Evolutionary conservation across 2,888 invertebrate genomes (phyloP), one percentile per base, ranked within the genome.

Genomic region (Smittia aterrima): DNA sequence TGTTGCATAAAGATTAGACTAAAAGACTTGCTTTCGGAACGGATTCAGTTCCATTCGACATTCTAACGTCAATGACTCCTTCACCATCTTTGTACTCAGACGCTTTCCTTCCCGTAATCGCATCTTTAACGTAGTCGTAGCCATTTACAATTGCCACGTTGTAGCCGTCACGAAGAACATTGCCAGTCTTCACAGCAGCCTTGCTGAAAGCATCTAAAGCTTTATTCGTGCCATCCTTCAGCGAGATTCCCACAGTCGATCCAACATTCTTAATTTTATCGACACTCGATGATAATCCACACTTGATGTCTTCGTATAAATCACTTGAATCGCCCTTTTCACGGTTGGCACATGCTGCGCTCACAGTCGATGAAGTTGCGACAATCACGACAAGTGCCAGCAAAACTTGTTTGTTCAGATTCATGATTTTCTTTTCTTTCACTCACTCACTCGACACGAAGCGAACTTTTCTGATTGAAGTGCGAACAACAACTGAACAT

Each of bases 271-370:
- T 62, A n/a, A 62, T 20, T 24, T 62, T 62, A 9, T 72, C 62
- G 4, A 11, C 20, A 20, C 38, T 54, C 9, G 54, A 18, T 11
- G 72, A 38, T 11, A 72, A 24, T 72, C 38, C 18, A 22, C 72
- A 72, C 22, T 72, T 62, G 6, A 53, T 32, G 18, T 72, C 62
- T 6, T 62, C 72, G 9, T 24, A 27, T 6, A 72, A 22, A 40
- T 72, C 72, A 24, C 40, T 38, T 40, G 38, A 40, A 24, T 70
- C 72, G 13, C 40, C 41, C 16, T 62, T 53, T 62, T 62, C 24
- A 40, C 72, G 58, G 1, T 62, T 32, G 11, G 58, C 13, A 62
- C 72, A 72, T n/a, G 62, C 72, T n/a, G 72, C 62, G 27, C 20
- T 16, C 16, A 25, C 25, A 3, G 54, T 18, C 16, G 3, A 22